Base-by-base conservation (phyloP, 2,888 invertebrate genomes). In the Diarsia brunnea region DNA sequence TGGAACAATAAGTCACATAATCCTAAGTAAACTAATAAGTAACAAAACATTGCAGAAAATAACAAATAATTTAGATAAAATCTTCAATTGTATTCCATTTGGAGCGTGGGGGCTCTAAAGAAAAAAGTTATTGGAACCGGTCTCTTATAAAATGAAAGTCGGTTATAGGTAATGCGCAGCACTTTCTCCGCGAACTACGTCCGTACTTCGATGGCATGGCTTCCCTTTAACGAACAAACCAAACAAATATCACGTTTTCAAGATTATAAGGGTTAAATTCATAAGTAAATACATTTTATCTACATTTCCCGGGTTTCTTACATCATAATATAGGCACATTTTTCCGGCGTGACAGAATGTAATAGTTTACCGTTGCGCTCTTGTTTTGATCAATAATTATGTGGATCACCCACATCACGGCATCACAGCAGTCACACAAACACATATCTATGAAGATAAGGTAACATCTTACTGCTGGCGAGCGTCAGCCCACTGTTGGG, bases 111-210 rank as follows among this genome's bases (percentile, higher is more conserved):
- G 91, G 91, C 43, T 45, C 14, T 53, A 61, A 71, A 74, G 77
- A 76, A 82, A 92, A 91, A 93, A 91, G 87, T 86, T 79, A 90
- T 90, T 87, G 87, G 84, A 93, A 94, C 94, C 93, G 91, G 94
- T 94, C 90, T 87, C 86, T 79, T 89, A 91, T 92, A 89, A 92
- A 94, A 95, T 89, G 95, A 95, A 95, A 95, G 95, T 94, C 92
- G 90, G 89, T 88, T 91, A 91, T 92, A 91, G 84, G 90, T 90
- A 93, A 90, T 90, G 90, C 91, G 88, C 88, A 88, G 89, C 92
- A 95, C 95, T 95, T 95, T 95, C 95, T 93, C 95, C 89, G 87
- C 89, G 84, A 89, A 88, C 84, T 90, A 84, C 81, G 81, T 79
- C 87, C 78, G 80, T 87, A 85, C 77, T 86, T 84, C 81, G 78